Conservation (phyloP, 2,888 invertebrate genomes). For the Pollenia labialis region DNA sequence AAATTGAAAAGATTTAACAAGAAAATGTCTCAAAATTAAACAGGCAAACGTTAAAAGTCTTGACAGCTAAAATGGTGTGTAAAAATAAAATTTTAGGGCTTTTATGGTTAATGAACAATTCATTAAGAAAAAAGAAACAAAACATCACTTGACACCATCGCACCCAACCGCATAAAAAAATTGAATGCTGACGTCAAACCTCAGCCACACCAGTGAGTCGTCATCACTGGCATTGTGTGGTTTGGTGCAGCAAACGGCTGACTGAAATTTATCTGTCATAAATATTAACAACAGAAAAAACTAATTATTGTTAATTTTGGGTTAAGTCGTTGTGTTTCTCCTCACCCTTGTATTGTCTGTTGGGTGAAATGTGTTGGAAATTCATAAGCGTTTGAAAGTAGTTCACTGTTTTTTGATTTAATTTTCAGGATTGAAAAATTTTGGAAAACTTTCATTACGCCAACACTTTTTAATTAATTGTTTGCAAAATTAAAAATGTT, state of each 20-base stretch:
- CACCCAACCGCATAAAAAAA: background rate
- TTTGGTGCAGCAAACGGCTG: background rate
- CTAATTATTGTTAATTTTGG: conserved; percentile 36
- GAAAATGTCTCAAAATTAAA: background rate
- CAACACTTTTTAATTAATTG: too few species aligned
- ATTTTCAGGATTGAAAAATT: background rate
- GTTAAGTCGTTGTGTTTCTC: conserved; percentile 6
- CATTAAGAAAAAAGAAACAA: conserved; percentile 2
- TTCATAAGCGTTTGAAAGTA: conserved; percentile 2
- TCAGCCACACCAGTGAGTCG: background rate
- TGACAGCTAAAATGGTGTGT: conserved; percentile 12
- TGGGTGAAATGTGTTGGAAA: conserved; percentile 17
- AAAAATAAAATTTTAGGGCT: conserved; percentile 27
- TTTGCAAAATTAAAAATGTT: too few species aligned
- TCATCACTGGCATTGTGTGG: background rate
- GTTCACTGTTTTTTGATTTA: background rate
- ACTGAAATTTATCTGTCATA: conserved; percentile 39
- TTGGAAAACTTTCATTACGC: conserved; percentile 2
- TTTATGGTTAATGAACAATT: conserved; percentile 17
- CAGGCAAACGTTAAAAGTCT: conserved; percentile 36
- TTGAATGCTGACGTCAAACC: background rate
- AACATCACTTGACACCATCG: background rate
- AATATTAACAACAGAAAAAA: conserved; percentile 25
- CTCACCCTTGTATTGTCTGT: background rate
- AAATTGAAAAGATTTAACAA: conserved; percentile 2